Evolutionary conservation across 2,113 vertebrate genomes (phyloP).

Genomic region (Poeciliopsis turrubarensis): DNA sequence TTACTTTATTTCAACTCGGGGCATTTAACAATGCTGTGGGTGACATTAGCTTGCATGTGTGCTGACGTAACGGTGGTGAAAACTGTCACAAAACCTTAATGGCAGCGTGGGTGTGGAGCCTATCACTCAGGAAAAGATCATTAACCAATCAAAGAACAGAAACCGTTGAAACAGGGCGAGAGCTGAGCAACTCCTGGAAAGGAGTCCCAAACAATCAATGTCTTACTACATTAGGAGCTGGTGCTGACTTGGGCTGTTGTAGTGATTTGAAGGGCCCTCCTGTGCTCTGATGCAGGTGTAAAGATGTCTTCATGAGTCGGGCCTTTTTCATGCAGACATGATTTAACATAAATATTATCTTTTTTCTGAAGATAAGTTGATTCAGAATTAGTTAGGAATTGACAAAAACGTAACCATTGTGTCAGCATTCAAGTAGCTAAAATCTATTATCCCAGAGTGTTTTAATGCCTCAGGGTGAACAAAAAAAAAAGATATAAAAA

Average conservation of each 20-base stretch:
- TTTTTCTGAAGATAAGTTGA: not conserved
- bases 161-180: conserved; percentile 54
- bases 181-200: conserved; percentile 32
- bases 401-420: too few relatives aligned
- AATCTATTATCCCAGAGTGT: too few relatives aligned
- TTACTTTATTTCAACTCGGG: conserved; percentile 30
- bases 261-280: conserved; percentile 26
- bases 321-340: not conserved
- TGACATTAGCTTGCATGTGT: conserved; percentile 39
- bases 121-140: conserved; percentile 51
- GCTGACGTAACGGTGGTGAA: conserved; percentile 54
- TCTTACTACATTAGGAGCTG: conserved; percentile 36
- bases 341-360: not conserved
- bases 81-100: conserved; percentile 41
- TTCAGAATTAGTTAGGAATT: too few relatives aligned
- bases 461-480: not conserved
- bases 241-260: conserved; percentile 27
- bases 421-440: too few relatives aligned
- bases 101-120: conserved; percentile 65
- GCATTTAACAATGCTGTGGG: conserved; percentile 47
- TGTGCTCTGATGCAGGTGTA: not conserved
- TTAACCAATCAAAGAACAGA: conserved; percentile 72
- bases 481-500: conserved; percentile 13
- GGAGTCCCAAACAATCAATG: conserved; percentile 67
- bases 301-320: conserved; percentile 32